Base-by-base conservation (phyloP, 2,888 invertebrate species). In the Cremastinae sp. region DNA sequence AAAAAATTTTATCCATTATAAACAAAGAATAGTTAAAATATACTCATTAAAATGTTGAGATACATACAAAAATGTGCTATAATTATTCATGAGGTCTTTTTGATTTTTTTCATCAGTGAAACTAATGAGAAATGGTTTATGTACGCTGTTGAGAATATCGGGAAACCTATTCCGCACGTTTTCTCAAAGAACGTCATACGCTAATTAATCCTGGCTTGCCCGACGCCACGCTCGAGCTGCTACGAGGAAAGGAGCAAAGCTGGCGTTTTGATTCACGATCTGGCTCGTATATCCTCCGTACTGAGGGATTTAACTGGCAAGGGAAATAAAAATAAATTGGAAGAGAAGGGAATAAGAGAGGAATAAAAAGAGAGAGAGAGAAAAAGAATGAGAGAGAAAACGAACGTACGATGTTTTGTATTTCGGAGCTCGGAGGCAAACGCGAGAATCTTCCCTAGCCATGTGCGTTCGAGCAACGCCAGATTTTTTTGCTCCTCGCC, bases 201-300 rank as follows among this genome's bases (percentile, higher is more conserved):
- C 56, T 62, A 62, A 68, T 74, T 68, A 74, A 66, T 62, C 16
- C 56, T 35, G 74, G 39, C 56, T 55, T 61, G 53, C 10, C 49
- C 62, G 41, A 56, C 47, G 55, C 62, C 16, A 41, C 68, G 49
- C 49, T 28, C 35, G 62, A 62, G 39, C 20, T 28, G 28, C 28
- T 22, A 56, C 56, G 55, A 61, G 12, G 41, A 55, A 47, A 49
- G 41, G 41, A 68, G 39, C 22, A 45, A 43, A 49, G 39, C 47
- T 56, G 55, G 53, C 47, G 9, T 58, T 66, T 68, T 76, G 37
- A 69, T 69, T 58, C 35, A 22, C 55, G 28, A 16, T 51, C 37
- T 58, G 18, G 20, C 56, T 69, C 14, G 39, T 61, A 28, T 18
- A 41, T 70, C 16, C 28, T 61, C 51, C 18, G 28, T 56, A 14